These are phyloP conservation scores for Pyralis farinalis DNA, from an alignment of 2,888 invertebrate species.

Conservation along the genomic window DNA sequence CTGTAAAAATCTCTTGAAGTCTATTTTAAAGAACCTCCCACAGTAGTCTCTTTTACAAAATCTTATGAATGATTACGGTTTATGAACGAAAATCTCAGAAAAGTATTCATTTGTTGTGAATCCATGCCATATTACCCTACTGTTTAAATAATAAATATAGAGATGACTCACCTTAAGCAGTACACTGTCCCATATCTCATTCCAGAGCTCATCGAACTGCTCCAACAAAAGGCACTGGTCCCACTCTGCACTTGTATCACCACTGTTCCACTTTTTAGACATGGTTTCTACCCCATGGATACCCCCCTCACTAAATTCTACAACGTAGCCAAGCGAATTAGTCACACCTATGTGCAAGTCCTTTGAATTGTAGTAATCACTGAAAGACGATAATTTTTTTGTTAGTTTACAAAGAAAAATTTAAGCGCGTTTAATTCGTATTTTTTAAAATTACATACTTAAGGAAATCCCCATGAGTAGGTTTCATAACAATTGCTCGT, in stretches of 20 bases:
- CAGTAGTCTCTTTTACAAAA: no score
- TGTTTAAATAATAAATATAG: not conserved
- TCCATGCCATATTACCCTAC: no score
- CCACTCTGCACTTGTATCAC: slow-evolving; percentile 82
- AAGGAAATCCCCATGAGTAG: slow-evolving; percentile 93
- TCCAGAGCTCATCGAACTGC: slow-evolving; percentile 85
- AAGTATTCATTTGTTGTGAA: no score
- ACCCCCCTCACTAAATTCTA: slow-evolving; percentile 92
- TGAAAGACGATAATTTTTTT: slow-evolving; percentile 53
- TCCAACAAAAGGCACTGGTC: slow-evolving; percentile 86
- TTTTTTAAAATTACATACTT: slow-evolving; percentile 83
- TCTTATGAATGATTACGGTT: no score
- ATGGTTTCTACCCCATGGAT: slow-evolving; percentile 78
- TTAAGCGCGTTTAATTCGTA: no score
- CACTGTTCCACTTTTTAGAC: slow-evolving; percentile 83
- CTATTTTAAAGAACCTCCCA: no score
- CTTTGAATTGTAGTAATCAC: slow-evolving; percentile 90
- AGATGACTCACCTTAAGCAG: slow-evolving; percentile 76
- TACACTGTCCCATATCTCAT: slow-evolving; percentile 88
- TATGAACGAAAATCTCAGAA: no score
- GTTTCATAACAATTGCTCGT: slow-evolving; percentile 91
- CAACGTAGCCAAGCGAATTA: slow-evolving; percentile 88
- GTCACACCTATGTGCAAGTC: slow-evolving; percentile 96
- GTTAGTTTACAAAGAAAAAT: not conserved
- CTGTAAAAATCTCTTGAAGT: no score